Conservation (phyloP, 2,797 vertebrate genomes). For the Ctenopoma multispine region DNA sequence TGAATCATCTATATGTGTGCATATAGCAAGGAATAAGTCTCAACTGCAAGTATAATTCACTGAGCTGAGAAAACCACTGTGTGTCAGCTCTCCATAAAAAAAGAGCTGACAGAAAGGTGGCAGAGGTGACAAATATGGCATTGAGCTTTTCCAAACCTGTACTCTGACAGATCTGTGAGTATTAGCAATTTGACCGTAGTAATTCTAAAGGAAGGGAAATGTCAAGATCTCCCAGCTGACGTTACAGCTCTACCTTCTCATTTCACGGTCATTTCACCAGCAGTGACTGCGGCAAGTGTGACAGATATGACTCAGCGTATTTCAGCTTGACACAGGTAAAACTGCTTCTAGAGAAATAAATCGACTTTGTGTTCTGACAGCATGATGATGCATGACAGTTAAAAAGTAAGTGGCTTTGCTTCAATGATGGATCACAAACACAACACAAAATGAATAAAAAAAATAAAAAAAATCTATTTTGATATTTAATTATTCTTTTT, state of each 20-base stretch:
- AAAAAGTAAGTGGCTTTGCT: not conserved
- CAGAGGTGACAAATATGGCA: constrained; percentile 11
- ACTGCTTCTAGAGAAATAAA: constrained; percentile 12
- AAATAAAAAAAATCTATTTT: not conserved
- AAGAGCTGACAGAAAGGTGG: constrained; percentile 1
- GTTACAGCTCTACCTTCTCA: constrained; percentile 40
- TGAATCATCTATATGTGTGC: not conserved
- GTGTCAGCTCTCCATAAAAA: constrained; percentile 13
- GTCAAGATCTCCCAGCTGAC: constrained; percentile 36
- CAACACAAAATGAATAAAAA: not conserved
- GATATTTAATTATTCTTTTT: too few species aligned
- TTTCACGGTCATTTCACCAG: constrained; percentile 24
- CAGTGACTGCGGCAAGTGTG: not conserved
- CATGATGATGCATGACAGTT: constrained; percentile 11
- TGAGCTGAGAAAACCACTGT: constrained; percentile 3
- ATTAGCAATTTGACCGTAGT: constrained; percentile 6
- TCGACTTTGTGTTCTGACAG: constrained; percentile 9
- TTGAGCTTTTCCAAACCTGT: constrained; percentile 2
- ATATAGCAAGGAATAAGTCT: not conserved
- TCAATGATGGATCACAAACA: constrained; percentile 7
- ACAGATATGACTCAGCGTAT: constrained; percentile 27
- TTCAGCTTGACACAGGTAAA: constrained; percentile 9
- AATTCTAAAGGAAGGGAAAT: constrained; percentile 35
- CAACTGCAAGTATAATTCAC: not conserved
- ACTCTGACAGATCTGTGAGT: constrained; percentile 29